Evolutionary conservation across 2,113 vertebrate species (phyloP), one percentile per base, ranked within the genome.

Genomic region (Cyanoderma ruficeps): DNA sequence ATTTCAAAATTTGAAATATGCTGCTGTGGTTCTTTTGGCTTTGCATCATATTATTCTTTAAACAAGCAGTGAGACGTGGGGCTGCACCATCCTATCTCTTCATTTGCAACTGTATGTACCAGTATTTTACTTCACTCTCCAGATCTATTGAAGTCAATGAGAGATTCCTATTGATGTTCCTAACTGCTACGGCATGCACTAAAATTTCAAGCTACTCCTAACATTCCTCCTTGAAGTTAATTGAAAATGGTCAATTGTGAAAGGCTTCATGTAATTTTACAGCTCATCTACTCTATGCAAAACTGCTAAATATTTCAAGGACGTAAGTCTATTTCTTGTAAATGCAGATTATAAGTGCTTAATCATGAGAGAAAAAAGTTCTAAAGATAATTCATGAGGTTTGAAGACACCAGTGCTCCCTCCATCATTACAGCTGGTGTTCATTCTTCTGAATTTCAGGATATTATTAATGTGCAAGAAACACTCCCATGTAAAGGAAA

Each of bases 231-330:
- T 41, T 56, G 28, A 87, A 92, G 31, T 41, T 90, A 93, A 89
- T 84, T 94, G 69, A 95, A 96, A 92, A 94, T 56, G 74, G 77
- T 65, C 77, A 87, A 11, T 84, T 92, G 69, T 87, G 68, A 92
- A 90, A 92, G 47, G 52, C 56, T 63, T 87, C 79, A 71, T 71
- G n/a, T 75, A 59, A 87, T 93, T 95, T 94, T 82, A 94, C 47
- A 94, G 70, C 61, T 91, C 81, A 94, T 91, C 65, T 89, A 68
- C 53, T 84, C 57, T 27, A 59, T 72, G 81, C 22, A 92, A 93
- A 94, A 56, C 33, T 27, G 15, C 78, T 83, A 72, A 95, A 91
- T 87, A 92, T 90, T 94, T 94, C 72, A 92, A 75, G 37, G 37
- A 74, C 69, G 23, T 78, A 78, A 77, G 39, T 49, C 60, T 3